Evolutionary conservation across 1,140 invertebrate genomes (phyloP).

Genomic region (Charaxes varanes): DNA sequence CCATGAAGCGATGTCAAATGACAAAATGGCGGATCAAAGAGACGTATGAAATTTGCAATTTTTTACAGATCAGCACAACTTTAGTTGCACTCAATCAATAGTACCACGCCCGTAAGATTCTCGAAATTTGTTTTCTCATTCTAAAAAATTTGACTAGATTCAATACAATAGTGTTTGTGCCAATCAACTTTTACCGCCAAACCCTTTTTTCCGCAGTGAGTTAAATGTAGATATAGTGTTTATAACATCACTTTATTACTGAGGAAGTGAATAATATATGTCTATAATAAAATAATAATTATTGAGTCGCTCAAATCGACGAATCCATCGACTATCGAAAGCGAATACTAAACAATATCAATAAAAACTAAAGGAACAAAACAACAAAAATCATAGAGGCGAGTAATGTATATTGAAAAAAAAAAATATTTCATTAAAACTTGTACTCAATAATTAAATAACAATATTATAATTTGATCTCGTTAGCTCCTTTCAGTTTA

Average conservation of each 20-base stretch:
- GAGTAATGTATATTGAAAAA: slow-evolving; percentile 68
- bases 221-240: slow-evolving; percentile 29
- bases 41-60: too few species aligned
- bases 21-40: too few species aligned
- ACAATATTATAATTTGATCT: slow-evolving; percentile 74
- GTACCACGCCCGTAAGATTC: too few species aligned
- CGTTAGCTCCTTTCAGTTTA: slow-evolving; percentile 51
- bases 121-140: slow-evolving; percentile 39
- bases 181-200: slow-evolving; percentile 49
- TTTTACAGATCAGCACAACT: too few species aligned
- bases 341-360: slow-evolving; percentile 61
- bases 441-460: slow-evolving; percentile 73
- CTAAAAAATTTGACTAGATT: slow-evolving; percentile 73
- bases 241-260: slow-evolving; percentile 53
- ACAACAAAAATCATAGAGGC: slow-evolving; percentile 66
- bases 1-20: too few species aligned
- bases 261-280: slow-evolving; percentile 60
- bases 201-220: slow-evolving; percentile 28
- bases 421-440: slow-evolving; percentile 68
- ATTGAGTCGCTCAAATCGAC: slow-evolving; percentile 44
- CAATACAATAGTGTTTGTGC: slow-evolving; percentile 51
- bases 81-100: too few species aligned
- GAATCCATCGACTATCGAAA: slow-evolving; percentile 41
- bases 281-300: slow-evolving; percentile 48
- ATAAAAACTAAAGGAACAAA: slow-evolving; percentile 72